A percentile compares a stretch with the other conserved stretches of the same genome.
phyloP scores from a whole-genome alignment of 1,140 invertebrate species.

The Pantala flavescens region DNA sequence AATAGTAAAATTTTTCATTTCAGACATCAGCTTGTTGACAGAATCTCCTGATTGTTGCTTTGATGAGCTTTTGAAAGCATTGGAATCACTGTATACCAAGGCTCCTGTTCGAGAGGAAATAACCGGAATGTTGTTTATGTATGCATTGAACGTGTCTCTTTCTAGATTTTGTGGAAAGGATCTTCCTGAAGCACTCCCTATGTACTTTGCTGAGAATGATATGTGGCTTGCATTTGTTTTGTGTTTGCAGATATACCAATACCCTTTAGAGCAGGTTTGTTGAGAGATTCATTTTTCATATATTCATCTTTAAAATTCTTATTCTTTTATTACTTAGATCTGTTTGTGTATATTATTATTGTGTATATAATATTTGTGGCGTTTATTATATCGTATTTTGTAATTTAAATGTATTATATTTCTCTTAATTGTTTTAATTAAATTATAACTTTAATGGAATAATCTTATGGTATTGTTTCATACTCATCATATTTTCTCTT shows the following conservation, averaged over 20 bases:
- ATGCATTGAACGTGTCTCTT: slow-evolving; percentile 38
- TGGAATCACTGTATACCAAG: not conserved
- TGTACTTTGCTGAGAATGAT: slow-evolving; percentile 41
- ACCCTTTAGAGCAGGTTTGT: slow-evolving; percentile 43
- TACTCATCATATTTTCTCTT: too few species aligned
- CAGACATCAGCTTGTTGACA: too few species aligned
- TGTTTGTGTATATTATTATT: too few species aligned
- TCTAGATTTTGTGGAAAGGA: slow-evolving; percentile 41
- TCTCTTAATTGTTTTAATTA: too few species aligned
- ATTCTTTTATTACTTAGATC: too few species aligned
- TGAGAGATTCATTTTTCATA: not conserved
- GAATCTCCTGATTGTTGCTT: not conserved
- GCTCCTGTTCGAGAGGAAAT: not conserved
- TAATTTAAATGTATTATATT: too few species aligned
- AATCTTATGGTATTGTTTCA: too few species aligned
- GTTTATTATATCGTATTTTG: too few species aligned
- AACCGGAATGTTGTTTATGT: not conserved
- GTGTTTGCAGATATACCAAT: slow-evolving; percentile 49
- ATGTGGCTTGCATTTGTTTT: slow-evolving; percentile 53
- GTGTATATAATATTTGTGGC: too few species aligned
- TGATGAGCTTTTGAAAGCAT: not conserved
- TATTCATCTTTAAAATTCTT: too few species aligned
- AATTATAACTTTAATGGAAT: too few species aligned
- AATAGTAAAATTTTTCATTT: too few species aligned
- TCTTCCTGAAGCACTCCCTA: slow-evolving; percentile 43